Evolutionary conservation across 2,113 vertebrate genomes (phyloP), one percentile per base, ranked within the genome.

Genomic region (Patagioenas fasciata): DNA sequence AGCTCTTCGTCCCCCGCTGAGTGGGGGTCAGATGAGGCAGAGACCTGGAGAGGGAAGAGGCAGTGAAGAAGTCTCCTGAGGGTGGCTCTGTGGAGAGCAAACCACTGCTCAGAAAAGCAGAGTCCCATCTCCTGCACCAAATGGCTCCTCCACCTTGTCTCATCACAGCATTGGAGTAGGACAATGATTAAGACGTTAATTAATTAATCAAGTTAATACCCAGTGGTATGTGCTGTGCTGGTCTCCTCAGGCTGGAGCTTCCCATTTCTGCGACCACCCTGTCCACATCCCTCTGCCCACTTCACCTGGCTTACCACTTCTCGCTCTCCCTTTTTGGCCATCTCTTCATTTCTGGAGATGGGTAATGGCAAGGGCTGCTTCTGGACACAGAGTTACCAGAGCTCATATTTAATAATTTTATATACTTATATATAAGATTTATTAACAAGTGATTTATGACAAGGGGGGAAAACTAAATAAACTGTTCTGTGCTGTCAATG

Each of bases 1-100:
- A 96, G 91, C 77, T 97, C 98, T 19, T 98, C 85, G 3, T 93
- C 73, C 50, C 97, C 95, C 0, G 96, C 92, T 0, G 94, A 96
- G 56, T 20, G 85, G 4, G 81, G 93, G 23, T 47, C 80, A 10
- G 91, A 73, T 0, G 95, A 93, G 14, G 86, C 89, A 9, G 98
- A 98, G 47, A 97, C 97, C 98, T 99, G 96, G 20, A 58, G 31
- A 88, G 48, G 40, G 67, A 97, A 81, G 31, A 91, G 42, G 6
- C 21, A 29, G 17, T 66, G 24, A 91, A 15, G 51, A 61, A 19
- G 42, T 21, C 47, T 87, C 58, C 21, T 3, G 2, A 40, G 8
- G 24, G 42, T 15, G 56, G 25, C 1, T 4, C 29, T 3, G 56
- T 51, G 53, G 42, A 77, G 29, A 86, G 40, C 31, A 73, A 89